Evolutionary conservation across 2,888 invertebrate genomes (phyloP).

Genomic region (Nymphalis polychloros): DNA sequence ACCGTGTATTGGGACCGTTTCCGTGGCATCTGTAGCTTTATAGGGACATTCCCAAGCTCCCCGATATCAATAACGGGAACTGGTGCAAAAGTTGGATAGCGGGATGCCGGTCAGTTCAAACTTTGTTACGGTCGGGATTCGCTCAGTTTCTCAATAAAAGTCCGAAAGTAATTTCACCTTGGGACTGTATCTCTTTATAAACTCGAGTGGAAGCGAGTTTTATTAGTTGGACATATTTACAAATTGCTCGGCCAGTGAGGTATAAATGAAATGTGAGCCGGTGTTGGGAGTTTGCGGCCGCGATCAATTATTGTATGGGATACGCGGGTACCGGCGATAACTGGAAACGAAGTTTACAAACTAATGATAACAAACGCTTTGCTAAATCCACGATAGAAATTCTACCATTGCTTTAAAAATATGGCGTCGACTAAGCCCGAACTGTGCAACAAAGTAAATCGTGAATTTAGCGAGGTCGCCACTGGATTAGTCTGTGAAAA

Average conservation of each 20-base stretch:
- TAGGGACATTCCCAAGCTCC: slow-evolving; percentile 46
- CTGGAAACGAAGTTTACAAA: slow-evolving; percentile 49
- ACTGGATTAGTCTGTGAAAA: slow-evolving; percentile 74
- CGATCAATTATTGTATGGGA: slow-evolving; percentile 42
- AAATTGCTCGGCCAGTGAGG: slow-evolving; percentile 39
- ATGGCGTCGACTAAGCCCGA: slow-evolving; percentile 67
- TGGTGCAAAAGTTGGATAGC: slow-evolving; percentile 60
- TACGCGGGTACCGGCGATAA: slow-evolving; percentile 33
- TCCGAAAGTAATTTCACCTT: slow-evolving; percentile 67
- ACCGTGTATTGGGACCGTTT: slow-evolving; percentile 55
- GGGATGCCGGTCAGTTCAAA: slow-evolving; percentile 59
- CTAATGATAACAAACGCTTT: slow-evolving; percentile 69
- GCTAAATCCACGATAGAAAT: slow-evolving; percentile 66
- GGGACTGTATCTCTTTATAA: slow-evolving; percentile 66
- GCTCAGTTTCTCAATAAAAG: slow-evolving; percentile 71
- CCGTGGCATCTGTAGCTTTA: slow-evolving; percentile 60
- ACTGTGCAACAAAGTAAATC: slow-evolving; percentile 73
- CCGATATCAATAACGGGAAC: slow-evolving; percentile 69
- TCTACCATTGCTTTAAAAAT: slow-evolving; percentile 70
- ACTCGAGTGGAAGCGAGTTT: slow-evolving; percentile 51
- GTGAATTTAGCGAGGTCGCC: slow-evolving; percentile 71
- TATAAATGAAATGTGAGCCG: slow-evolving; percentile 40
- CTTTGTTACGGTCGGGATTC: slow-evolving; percentile 59
- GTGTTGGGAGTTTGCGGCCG: slow-evolving; percentile 17
- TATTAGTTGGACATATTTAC: slow-evolving; percentile 54